A percentile compares a stretch with the other conserved stretches of the same genome.
phyloP scores from a whole-genome alignment of 2,797 vertebrate genomes.

The Merluccius polli region DNA sequence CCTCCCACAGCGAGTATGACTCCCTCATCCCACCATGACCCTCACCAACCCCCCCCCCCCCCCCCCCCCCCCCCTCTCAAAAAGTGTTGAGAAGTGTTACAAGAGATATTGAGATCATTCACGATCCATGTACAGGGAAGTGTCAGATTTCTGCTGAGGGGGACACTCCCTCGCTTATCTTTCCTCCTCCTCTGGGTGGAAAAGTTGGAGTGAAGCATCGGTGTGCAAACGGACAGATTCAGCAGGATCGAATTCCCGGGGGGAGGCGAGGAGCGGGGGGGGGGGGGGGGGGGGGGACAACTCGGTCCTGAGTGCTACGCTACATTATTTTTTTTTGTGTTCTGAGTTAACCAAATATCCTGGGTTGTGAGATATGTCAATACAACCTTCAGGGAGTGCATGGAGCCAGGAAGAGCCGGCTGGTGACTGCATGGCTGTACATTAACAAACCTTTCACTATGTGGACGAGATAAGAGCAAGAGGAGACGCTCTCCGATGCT shows the following conservation, averaged over 20 bases:
- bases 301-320: conserved; percentile 31
- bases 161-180: conserved; percentile 39
- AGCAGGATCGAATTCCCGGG: conserved; percentile 48
- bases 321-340: conserved; percentile 7
- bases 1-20: too few species aligned
- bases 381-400: too few species aligned
- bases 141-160: conserved; percentile 70
- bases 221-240: conserved; percentile 54
- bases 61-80: neutral
- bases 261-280: neutral
- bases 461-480: too few species aligned
- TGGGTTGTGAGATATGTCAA: neutral
- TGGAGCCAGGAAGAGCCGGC: neutral
- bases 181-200: conserved; percentile 26
- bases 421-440: neutral
- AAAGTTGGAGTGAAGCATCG: conserved; percentile 60
- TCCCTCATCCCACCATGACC: too few species aligned
- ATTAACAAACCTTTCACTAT: too few species aligned
- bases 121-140: conserved; percentile 32
- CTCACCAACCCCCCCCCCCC: neutral
- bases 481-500: too few species aligned
- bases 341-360: conserved; percentile 30
- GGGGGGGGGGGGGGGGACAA: conserved; percentile 30
- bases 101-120: conserved; percentile 51
- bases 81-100: conserved; percentile 40